Evolutionary conservation across 2,888 invertebrate genomes (phyloP).

Genomic region (Ormyrus nitidulus): DNA sequence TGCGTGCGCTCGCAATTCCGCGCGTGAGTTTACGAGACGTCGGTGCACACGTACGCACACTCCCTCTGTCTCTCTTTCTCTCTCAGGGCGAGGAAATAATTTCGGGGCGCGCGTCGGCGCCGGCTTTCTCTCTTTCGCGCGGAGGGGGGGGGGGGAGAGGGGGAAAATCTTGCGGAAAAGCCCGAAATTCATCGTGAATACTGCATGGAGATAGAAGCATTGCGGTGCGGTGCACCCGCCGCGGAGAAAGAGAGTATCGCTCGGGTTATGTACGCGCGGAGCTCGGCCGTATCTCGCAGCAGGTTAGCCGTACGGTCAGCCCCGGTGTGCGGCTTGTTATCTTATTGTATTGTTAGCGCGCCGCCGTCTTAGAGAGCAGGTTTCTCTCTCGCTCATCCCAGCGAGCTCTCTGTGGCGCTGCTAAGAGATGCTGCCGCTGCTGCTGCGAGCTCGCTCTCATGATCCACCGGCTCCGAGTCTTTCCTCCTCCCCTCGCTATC

Average conservation of each 20-base stretch:
- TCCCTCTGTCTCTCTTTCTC: background rate
- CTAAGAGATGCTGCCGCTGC: too few relatives aligned
- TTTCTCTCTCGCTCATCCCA: conserved; percentile 41
- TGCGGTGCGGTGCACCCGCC: too few relatives aligned
- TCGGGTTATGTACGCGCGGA: background rate
- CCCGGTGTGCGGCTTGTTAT: conserved; percentile 66
- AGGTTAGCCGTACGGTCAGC: conserved; percentile 34
- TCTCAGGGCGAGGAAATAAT: conserved; percentile 26
- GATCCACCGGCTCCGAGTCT: conserved; percentile 51
- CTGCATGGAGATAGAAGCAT: background rate
- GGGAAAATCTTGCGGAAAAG: conserved; percentile 49
- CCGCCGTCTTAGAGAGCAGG: conserved; percentile 63
- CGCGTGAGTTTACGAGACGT: conserved; percentile 44
- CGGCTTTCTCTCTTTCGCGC: conserved; percentile 1
- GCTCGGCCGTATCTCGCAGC: background rate
- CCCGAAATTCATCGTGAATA: conserved; percentile 51
- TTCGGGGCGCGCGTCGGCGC: conserved; percentile 23
- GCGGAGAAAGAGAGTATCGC: background rate
- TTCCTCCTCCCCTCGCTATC: conserved; percentile 40
- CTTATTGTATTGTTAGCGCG: conserved; percentile 69
- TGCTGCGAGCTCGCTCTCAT: conserved; percentile 26
- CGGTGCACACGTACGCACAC: background rate
- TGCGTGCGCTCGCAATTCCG: conserved; percentile 15
- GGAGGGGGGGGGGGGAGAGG: conserved; percentile 14
- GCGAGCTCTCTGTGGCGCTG: too few relatives aligned